phyloP scores from a whole-genome alignment of 2,113 vertebrate genomes.

The Triplophysa tibetana region DNA sequence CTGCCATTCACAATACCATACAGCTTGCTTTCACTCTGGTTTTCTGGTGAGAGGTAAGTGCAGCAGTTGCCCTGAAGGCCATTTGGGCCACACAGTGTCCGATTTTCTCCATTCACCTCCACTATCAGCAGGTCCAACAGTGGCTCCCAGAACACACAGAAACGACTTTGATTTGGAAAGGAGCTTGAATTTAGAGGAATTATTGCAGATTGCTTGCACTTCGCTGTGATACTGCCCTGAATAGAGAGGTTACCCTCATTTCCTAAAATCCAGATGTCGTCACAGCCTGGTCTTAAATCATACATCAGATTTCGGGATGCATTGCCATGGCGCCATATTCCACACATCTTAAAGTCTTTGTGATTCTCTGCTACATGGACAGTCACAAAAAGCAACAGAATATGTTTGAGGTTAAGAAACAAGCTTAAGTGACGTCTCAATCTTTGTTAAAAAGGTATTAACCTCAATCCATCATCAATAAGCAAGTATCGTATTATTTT shows the following conservation, averaged over 20 bases:
- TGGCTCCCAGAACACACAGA: conserved; percentile 74
- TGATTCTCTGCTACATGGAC: conserved; percentile 52
- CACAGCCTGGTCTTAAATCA: conserved; percentile 63
- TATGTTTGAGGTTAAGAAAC: not conserved
- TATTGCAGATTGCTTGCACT: conserved; percentile 2
- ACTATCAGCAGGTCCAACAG: conserved; percentile 66
- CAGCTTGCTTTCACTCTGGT: fast-evolving
- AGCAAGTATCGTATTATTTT: not conserved
- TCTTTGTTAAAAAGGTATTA: not conserved
- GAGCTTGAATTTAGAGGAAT: fast-evolving
- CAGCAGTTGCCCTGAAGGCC: conserved; percentile 60
- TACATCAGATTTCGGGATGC: conserved; percentile 36
- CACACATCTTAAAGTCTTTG: conserved; percentile 62
- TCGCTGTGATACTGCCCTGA: conserved; percentile 56
- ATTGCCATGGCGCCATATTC: conserved; percentile 61
- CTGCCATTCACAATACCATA: conserved; percentile 53
- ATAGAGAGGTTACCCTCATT: conserved; percentile 61
- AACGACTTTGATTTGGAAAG: fast-evolving
- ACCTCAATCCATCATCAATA: not conserved
- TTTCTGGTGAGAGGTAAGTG: conserved; percentile 1
- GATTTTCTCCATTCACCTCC: conserved; percentile 37
- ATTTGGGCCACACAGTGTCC: conserved; percentile 55
- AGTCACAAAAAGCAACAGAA: not conserved
- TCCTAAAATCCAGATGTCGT: conserved; percentile 59
- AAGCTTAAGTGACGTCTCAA: not conserved